phyloP scores from a whole-genome alignment of 2,797 vertebrate genomes.

The Acestrorhynchus altus region DNA sequence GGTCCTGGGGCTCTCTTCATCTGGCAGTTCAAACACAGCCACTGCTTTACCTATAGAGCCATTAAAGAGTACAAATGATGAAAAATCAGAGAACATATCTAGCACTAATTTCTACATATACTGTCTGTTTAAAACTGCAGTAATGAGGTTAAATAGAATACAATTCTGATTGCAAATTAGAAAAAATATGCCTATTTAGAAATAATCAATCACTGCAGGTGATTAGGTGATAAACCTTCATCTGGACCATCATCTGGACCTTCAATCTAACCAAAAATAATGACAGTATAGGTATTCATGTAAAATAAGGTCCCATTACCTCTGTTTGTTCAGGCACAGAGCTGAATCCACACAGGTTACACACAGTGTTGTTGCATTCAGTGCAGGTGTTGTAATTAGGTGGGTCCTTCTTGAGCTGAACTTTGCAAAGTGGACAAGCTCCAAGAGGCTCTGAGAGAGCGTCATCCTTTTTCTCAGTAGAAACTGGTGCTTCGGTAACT shows the following conservation, averaged over 20 bases:
- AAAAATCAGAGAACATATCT: too few relatives aligned
- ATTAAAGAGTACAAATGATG: neutral
- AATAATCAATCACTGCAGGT: too few relatives aligned
- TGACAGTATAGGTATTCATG: neutral
- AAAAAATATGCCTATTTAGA: too few relatives aligned
- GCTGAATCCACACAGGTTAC: constrained; percentile 89
- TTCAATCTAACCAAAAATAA: too few relatives aligned
- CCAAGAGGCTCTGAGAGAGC: constrained; percentile 27
- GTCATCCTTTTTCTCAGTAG: constrained; percentile 37
- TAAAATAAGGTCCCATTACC: constrained; percentile 71
- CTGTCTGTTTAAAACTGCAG: too few relatives aligned
- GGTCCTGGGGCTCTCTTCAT: constrained; percentile 80
- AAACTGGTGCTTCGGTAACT: constrained; percentile 56
- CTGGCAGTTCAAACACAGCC: constrained; percentile 90
- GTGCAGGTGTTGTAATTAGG: constrained; percentile 84
- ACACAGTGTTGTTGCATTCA: constrained; percentile 82
- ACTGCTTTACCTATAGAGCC: constrained; percentile 65
- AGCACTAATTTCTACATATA: too few relatives aligned
- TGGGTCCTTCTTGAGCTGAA: constrained; percentile 76
- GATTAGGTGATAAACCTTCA: too few relatives aligned
- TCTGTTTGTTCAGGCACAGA: constrained; percentile 80
- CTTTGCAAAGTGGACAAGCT: constrained; percentile 84
- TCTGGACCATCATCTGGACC: too few relatives aligned
- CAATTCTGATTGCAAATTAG: too few relatives aligned
- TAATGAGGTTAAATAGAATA: too few relatives aligned